Evolutionary conservation across 30 jellyfish, hydroid and myxozoan species (phyloP), one percentile per base, ranked within the genome.

Genomic region (Hydra vulgaris): DNA sequence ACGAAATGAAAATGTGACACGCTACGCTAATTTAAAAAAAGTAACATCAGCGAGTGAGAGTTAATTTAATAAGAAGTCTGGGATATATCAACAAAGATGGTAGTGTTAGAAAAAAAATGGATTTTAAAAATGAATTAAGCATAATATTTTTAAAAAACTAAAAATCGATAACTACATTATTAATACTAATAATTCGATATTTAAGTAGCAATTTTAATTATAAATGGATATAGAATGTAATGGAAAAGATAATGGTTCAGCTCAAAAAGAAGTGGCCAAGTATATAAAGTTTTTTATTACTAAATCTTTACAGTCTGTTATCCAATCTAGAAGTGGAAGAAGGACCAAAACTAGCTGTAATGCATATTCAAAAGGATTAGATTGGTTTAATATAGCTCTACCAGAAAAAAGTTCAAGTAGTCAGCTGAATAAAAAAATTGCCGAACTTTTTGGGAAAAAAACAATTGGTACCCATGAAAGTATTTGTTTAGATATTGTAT

Each of bases 331-430:
- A 92, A 81, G 86, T 81, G 98, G 98, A 18, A 91, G 82, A 19
- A 74, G 52, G 75, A 54, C 86, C 21, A 74, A 66, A 25, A 92
- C 96, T 20, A 77, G 77, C 18, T 92, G 95, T 0, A 87, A 87
- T 15, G 93, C 98, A 23, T 73, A 82, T 77, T 88, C 98, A 17
- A 89, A 82, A 21, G 98, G 98, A 52, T 84, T 84, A 21, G 98
- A 92, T 76, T 92, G 98, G 98, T 92, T 92, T 78, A 92, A 92
- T 69, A 79, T 92, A 18, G 87, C 98, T 3, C 71, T 92, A 53
- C 93, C 95, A 21, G 93, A 89, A 12, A 66, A 53, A 15, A 75
- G 55, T 15, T 79, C 88, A 17, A 88, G 77, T 22, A 70, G 71
- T 67, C 93, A 83, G 19, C 70, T 92, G 8, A 89, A 85, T 67